phyloP scores from a whole-genome alignment of 2,113 vertebrate genomes.

The Zapornia atra region DNA sequence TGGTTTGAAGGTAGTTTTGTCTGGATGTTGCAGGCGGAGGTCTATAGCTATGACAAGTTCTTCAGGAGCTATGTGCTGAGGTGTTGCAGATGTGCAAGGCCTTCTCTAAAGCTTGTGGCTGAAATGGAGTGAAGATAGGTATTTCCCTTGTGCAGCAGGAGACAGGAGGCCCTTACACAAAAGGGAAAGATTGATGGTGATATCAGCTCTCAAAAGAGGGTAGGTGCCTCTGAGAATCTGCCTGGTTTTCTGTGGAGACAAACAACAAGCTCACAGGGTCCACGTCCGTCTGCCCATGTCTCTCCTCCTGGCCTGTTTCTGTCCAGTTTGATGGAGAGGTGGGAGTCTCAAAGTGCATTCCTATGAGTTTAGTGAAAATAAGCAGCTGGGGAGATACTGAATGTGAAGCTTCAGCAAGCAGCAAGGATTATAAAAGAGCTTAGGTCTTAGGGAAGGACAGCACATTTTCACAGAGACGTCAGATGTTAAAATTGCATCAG shows the following conservation, averaged over 20 bases:
- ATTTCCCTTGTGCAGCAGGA: neutral
- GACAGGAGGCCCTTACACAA: neutral
- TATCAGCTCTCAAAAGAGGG: neutral
- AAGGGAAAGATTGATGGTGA: neutral
- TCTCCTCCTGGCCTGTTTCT: neutral
- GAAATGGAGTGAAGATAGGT: neutral
- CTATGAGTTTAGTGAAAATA: neutral
- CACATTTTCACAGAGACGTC: neutral
- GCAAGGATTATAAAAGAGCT: neutral
- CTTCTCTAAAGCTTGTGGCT: neutral
- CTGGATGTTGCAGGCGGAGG: neutral
- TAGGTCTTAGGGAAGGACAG: neutral
- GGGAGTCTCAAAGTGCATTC: neutral
- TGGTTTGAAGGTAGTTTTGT: neutral
- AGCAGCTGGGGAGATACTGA: neutral
- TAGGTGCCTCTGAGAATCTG: neutral
- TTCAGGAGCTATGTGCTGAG: fast-evolving
- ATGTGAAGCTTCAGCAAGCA: neutral
- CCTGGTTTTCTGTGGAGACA: neutral
- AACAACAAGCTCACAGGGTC: neutral
- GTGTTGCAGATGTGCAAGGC: neutral
- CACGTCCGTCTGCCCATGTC: neutral
- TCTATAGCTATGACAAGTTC: neutral
- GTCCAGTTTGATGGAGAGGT: neutral
- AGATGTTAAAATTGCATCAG: neutral